Base-by-base conservation (phyloP, 2,797 vertebrate species). In the Coilia nasus region DNA sequence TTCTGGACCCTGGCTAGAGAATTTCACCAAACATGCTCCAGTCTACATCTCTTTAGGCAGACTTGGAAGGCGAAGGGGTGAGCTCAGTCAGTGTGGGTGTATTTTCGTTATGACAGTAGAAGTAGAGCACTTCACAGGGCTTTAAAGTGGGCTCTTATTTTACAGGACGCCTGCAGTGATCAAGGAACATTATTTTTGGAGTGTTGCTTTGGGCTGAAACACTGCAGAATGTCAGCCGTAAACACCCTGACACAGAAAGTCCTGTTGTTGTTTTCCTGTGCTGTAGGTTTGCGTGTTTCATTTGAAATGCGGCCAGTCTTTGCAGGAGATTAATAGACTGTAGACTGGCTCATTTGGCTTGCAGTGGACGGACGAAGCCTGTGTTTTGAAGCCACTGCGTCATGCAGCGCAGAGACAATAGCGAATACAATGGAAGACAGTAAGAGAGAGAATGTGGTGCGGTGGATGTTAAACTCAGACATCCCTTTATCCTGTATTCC, bases 381-480 rank as follows among this genome's bases (percentile, higher is more conserved):
- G 71, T 78, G 71, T 78, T 78, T 44, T 78, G 71, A 78, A 31
- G 71, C 15, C 35, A 44, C 71, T 44, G 71, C 35, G 7, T 78
- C 71, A 78, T 44, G 35, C 71, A 19, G 1, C 15, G 28, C 25
- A 31, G 19, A 78, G 71, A 41, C 71, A 78, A 78, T 78, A 41
- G 15, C 17, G 9, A 54, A 54, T 54, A 54, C 50, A 54, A 54
- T 54, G 7, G 50, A 54, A 54, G 50, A 14, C 50, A 54, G 50
- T 10, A 14, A 41, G 28, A 78, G 1, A 15, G 64, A 14, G 71
- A 44, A 17, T 54, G 50, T 54, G 50, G 50, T 54, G 50, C 50
- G 50, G 50, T 54, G 50, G 35, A 15, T 44, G 31, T 78, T 19
- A 12, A 1, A 17, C 71, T 78, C 12, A 19, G 35, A 78, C 71